Evolutionary conservation across 2,797 vertebrate genomes (phyloP).

Genomic region (Amazona finschi): DNA sequence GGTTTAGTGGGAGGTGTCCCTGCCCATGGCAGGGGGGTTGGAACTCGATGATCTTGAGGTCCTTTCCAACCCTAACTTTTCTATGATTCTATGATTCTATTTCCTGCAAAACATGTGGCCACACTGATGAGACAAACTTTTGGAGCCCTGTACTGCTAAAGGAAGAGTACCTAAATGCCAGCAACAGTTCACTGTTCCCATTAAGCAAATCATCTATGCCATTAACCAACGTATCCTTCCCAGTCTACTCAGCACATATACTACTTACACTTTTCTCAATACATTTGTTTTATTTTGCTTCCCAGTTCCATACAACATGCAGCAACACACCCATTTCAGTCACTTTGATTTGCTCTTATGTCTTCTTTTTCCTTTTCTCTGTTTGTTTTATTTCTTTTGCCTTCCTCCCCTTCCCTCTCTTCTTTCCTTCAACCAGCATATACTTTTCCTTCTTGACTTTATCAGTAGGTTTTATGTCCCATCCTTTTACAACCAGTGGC

Average conservation of each 20-base stretch:
- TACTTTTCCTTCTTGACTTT: not conserved
- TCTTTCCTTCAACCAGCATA: not conserved
- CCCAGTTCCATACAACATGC: not conserved
- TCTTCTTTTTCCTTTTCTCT: not conserved
- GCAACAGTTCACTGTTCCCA: not conserved
- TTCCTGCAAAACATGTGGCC: not conserved
- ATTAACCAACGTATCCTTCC: not conserved
- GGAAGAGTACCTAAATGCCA: not conserved
- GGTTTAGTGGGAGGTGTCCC: too few relatives aligned
- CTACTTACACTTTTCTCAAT: not conserved
- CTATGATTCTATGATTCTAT: not conserved
- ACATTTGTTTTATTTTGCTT: not conserved
- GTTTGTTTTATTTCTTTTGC: not conserved
- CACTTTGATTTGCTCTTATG: not conserved
- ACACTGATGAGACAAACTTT: not conserved
- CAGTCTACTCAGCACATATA: not conserved
- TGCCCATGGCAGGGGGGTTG: too few relatives aligned
- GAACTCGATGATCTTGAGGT: too few relatives aligned
- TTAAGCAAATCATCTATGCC: not conserved
- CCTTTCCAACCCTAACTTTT: too few relatives aligned
- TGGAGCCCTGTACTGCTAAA: not conserved
- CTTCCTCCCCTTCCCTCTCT: not conserved
- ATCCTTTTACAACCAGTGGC: not conserved
- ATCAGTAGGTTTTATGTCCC: not conserved
- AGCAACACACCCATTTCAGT: not conserved